Conservation (phyloP, 2,113 vertebrate genomes). For the Paralichthys olivaceus region DNA sequence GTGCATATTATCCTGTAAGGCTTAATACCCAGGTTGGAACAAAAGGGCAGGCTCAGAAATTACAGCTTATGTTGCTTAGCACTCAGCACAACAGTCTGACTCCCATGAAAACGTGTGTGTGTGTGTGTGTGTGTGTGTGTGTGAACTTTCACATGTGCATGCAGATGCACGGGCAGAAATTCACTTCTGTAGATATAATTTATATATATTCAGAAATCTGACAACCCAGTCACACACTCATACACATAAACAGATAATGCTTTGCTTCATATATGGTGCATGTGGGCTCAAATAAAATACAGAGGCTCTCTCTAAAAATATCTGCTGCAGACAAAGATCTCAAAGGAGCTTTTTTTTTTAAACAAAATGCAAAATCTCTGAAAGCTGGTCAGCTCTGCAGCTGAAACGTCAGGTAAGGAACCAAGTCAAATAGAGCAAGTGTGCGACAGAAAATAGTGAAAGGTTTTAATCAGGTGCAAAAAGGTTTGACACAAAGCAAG, state of each 20-base stretch:
- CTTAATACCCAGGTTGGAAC: slow-evolving; percentile 85
- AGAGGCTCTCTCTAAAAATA: neutral
- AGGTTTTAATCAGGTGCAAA: too few relatives aligned
- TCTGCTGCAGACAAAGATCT: neutral
- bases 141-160: slow-evolving; percentile 60
- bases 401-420: neutral
- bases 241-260: slow-evolving; percentile 3
- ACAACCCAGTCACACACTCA: neutral
- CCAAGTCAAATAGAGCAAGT: neutral
- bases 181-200: neutral
- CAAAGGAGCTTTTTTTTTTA: neutral
- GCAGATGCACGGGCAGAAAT: slow-evolving; percentile 28
- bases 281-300: neutral
- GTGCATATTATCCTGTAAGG: slow-evolving; percentile 88
- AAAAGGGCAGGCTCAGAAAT: slow-evolving; percentile 83
- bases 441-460: neutral
- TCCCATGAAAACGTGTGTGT: slow-evolving; percentile 59
- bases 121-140: neutral
- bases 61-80: slow-evolving; percentile 78
- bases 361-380: neutral
- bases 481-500: too few relatives aligned
- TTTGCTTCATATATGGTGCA: too few relatives aligned
- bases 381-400: neutral
- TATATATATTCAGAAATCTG: slow-evolving; percentile 16
- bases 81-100: slow-evolving; percentile 78